These are phyloP conservation scores for Caretta caretta DNA, from an alignment of 2,113 vertebrate genomes.

Conservation along the genomic window DNA sequence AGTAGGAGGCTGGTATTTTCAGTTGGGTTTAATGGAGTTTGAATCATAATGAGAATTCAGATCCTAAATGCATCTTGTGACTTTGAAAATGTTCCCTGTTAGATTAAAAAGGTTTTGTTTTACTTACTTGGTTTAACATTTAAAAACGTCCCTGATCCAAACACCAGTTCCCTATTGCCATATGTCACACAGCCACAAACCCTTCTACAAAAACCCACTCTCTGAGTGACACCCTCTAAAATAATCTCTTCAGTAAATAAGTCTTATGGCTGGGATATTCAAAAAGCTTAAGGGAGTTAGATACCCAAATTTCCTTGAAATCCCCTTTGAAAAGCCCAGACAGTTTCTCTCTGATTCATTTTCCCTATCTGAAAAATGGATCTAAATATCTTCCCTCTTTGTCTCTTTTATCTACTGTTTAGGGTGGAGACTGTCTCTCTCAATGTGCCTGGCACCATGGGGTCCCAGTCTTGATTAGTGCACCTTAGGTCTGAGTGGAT, in stretches of 20 bases:
- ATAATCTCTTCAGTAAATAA: not conserved
- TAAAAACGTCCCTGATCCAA: not conserved
- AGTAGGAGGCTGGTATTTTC: not conserved
- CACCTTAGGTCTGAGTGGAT: no score
- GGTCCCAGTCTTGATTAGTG: no score
- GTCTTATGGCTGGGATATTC: not conserved
- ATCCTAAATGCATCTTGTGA: not conserved
- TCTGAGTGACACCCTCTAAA: not conserved
- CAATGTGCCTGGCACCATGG: not conserved
- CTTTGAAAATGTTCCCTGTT: not conserved
- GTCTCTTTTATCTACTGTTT: not conserved
- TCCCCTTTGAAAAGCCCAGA: not conserved
- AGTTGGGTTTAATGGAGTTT: not conserved
- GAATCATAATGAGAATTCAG: not conserved
- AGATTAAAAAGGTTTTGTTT: not conserved
- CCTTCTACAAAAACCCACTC: not conserved
- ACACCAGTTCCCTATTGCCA: not conserved
- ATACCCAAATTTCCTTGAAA: not conserved
- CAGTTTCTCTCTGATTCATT: not conserved
- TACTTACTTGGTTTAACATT: not conserved
- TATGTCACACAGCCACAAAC: not conserved
- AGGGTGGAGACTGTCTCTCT: not conserved
- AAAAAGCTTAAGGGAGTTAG: not conserved
- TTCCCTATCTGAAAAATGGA: not conserved
- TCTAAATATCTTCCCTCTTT: no score